Evolutionary conservation across 2,888 invertebrate genomes (phyloP).

Genomic region (Lasioglossum leucozonium): DNA sequence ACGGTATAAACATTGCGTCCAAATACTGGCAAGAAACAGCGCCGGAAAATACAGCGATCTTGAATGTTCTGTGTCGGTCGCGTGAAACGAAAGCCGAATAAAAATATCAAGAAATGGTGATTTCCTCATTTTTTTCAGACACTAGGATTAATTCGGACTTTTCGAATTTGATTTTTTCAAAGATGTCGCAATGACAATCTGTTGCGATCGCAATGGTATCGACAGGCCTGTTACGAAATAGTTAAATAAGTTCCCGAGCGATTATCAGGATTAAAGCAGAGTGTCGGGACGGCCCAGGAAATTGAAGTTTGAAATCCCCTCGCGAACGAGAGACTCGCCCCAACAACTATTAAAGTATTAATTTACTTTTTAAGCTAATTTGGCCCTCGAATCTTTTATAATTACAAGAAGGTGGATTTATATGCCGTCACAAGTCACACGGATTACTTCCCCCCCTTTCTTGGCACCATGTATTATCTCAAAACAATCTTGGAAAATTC

Average conservation of each 20-base stretch:
- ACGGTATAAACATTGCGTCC: neutral
- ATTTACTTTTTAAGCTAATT: conserved; percentile 63
- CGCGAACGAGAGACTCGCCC: conserved; percentile 25
- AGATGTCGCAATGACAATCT: neutral
- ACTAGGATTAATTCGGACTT: too few relatives aligned
- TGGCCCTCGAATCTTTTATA: conserved; percentile 30
- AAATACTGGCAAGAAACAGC: neutral
- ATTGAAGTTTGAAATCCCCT: conserved; percentile 41
- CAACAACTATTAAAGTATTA: conserved; percentile 63
- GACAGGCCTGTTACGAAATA: conserved; percentile 58
- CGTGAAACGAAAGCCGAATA: neutral
- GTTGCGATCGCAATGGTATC: conserved; percentile 39
- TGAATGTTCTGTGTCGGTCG: neutral
- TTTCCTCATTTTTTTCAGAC: too few relatives aligned
- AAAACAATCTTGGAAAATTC: neutral
- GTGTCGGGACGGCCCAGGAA: conserved; percentile 33
- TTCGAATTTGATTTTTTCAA: neutral
- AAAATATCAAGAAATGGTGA: too few relatives aligned
- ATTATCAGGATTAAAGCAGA: conserved; percentile 56
- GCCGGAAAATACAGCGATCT: neutral
- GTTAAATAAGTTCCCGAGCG: conserved; percentile 51
- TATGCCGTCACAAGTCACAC: neutral
- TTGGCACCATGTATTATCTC: too few relatives aligned
- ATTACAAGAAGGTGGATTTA: conserved; percentile 26
- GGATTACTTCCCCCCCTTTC: neutral